Conservation (phyloP, 2,888 invertebrate species). For the Drosophila lacicola region DNA sequence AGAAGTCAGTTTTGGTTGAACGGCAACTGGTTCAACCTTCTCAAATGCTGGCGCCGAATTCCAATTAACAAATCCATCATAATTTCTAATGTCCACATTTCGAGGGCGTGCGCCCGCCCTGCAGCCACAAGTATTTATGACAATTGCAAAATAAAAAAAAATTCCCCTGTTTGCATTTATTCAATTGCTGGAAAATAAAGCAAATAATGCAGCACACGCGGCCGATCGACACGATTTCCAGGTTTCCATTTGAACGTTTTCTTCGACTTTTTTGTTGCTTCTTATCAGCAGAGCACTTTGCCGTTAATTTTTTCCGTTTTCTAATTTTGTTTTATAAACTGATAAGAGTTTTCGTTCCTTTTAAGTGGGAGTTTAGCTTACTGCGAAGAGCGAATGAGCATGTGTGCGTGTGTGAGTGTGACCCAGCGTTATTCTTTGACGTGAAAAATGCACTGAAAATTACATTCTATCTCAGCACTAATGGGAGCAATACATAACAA, state of each 20-base stretch:
- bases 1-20: constrained; percentile 17
- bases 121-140: constrained; percentile 43
- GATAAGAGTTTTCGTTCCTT: constrained; percentile 68
- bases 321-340: constrained; percentile 61
- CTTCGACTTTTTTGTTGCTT: constrained; percentile 16
- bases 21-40: constrained; percentile 65
- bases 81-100: constrained; percentile 72
- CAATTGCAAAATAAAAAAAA: constrained; percentile 28
- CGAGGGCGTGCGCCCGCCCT: constrained; percentile 39
- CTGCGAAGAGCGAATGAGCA: constrained; percentile 23
- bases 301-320: constrained; percentile 49
- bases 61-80: constrained; percentile 80
- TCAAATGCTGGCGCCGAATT: constrained; percentile 59
- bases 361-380: constrained; percentile 70
- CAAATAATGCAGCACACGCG: constrained; percentile 35
- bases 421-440: constrained; percentile 17
- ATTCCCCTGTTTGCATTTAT: constrained; percentile 40
- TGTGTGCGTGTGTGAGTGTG: neutral
- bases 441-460: constrained; percentile 8
- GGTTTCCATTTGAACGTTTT: constrained; percentile 27
- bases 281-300: constrained; percentile 59
- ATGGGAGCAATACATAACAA: neutral
- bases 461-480: neutral
- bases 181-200: constrained; percentile 21
- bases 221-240: constrained; percentile 30